Evolutionary conservation across 2,113 vertebrate genomes (phyloP).

Genomic region (Balaeniceps rex): DNA sequence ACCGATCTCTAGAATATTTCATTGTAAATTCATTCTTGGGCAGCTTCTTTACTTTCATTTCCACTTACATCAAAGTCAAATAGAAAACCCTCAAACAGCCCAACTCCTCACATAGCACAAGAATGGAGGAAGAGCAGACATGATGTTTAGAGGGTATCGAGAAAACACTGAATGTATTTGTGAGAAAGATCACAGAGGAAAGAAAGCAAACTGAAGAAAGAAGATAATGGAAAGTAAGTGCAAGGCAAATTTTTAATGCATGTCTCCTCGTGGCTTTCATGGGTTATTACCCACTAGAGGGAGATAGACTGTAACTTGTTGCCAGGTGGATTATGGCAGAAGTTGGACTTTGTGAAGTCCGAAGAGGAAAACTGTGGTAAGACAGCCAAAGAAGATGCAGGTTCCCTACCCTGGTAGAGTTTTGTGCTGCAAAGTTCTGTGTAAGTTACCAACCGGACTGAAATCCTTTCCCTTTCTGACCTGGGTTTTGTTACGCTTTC

Average conservation of each 20-base stretch:
- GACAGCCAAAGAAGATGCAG: background rate
- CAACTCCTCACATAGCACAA: background rate
- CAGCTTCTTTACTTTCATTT: conserved; percentile 9
- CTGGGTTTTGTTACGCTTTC: background rate
- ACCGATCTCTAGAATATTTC: background rate
- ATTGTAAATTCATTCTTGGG: background rate
- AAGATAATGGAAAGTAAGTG: background rate
- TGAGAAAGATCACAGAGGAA: background rate
- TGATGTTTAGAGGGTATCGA: background rate
- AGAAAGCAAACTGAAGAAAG: background rate
- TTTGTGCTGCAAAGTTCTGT: background rate
- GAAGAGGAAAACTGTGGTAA: background rate
- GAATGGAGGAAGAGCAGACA: background rate
- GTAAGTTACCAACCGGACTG: background rate
- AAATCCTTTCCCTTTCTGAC: background rate
- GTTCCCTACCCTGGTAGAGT: background rate
- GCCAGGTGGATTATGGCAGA: background rate
- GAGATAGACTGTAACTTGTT: conserved; percentile 11
- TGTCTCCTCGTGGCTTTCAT: background rate
- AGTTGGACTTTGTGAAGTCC: background rate
- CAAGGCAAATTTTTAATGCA: background rate
- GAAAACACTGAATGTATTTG: background rate
- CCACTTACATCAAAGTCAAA: background rate
- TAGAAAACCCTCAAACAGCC: background rate
- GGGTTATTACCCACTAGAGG: conserved; percentile 38